phyloP scores from a whole-genome alignment of 2,888 invertebrate species.

The Stratiomys singularior region DNA sequence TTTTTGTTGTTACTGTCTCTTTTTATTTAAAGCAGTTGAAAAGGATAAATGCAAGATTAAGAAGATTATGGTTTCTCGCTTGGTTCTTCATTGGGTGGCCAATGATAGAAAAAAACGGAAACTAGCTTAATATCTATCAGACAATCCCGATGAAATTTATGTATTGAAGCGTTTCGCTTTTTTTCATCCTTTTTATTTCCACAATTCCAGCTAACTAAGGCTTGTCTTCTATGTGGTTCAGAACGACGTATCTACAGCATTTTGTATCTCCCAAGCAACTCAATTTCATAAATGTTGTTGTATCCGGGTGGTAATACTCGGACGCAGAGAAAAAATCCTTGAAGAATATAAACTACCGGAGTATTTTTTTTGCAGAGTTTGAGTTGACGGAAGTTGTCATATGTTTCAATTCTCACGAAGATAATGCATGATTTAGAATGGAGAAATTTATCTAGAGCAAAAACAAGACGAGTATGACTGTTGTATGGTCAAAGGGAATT shows the following conservation, averaged over 20 bases:
- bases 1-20: background rate
- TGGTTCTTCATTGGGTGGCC: background rate
- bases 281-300: background rate
- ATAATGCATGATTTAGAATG: constrained; percentile 14
- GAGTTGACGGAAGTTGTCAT: background rate
- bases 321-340: constrained; percentile 11
- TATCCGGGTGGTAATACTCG: background rate
- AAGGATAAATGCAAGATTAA: constrained; percentile 51
- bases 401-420: constrained; percentile 35
- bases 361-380: background rate
- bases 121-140: background rate
- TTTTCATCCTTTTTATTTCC: constrained; percentile 9
- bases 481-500: background rate
- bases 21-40: constrained; percentile 45
- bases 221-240: no score
- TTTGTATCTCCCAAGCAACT: no score
- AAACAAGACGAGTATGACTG: background rate
- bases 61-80: constrained; percentile 50
- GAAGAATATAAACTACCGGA: background rate
- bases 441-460: background rate
- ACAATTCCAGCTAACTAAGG: background rate
- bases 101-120: background rate
- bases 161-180: constrained; percentile 28
- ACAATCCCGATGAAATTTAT: constrained; percentile 7
- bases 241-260: no score